A percentile compares a stretch with the other conserved stretches of the same genome.
Evolutionary conservation across 2,888 invertebrate species (phyloP).

Genomic region (Oasisia sp.): DNA sequence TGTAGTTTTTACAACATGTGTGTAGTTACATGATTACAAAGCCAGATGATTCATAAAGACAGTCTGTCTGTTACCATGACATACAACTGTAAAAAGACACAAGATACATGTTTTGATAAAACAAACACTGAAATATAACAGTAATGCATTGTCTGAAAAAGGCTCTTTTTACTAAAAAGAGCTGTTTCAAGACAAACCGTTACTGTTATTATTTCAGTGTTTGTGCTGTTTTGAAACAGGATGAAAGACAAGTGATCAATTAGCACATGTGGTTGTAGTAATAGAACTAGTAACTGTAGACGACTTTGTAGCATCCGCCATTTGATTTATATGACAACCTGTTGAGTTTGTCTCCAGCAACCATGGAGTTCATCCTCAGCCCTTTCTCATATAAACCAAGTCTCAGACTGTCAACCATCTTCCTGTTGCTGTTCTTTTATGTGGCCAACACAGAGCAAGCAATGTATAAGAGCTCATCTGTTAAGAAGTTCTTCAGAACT

Average conservation of each 20-base stretch:
- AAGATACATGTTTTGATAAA: not conserved
- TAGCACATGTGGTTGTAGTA: not conserved
- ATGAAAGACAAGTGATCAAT: not conserved
- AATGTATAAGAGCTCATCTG: not conserved
- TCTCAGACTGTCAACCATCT: not conserved
- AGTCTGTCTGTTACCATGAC: not conserved
- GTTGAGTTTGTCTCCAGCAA: not conserved
- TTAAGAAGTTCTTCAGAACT: not conserved
- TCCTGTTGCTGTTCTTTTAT: not conserved
- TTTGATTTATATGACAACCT: not conserved
- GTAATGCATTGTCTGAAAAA: not conserved
- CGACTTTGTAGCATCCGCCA: not conserved
- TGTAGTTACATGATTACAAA: not conserved
- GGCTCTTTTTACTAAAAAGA: not conserved
- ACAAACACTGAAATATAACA: not conserved
- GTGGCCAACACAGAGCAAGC: not conserved
- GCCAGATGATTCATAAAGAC: not conserved
- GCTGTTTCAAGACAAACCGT: not conserved
- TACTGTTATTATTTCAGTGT: too few relatives aligned
- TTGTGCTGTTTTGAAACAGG: not conserved
- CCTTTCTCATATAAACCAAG: conserved; percentile 17
- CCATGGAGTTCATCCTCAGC: not conserved
- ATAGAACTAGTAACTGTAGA: not conserved
- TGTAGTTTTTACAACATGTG: not conserved
- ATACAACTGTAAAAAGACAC: not conserved